These are phyloP conservation scores for Phainopepla nitens DNA, from an alignment of 2,113 vertebrate genomes.

Conservation along the genomic window DNA sequence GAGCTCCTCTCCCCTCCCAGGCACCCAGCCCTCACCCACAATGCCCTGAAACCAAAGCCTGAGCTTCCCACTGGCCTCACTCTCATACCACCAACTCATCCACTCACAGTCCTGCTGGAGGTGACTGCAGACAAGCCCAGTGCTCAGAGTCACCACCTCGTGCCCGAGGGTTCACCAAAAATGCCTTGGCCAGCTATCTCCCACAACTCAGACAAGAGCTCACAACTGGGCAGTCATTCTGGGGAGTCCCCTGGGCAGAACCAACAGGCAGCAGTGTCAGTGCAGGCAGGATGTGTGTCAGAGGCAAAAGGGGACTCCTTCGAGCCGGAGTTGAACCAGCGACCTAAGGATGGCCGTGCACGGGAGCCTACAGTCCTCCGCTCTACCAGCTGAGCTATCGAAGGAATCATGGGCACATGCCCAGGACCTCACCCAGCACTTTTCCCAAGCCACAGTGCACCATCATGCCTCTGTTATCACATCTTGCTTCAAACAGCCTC, in stretches of 20 bases:
- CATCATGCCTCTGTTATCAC: background rate
- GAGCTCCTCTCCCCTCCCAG: background rate
- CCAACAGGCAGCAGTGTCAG: background rate
- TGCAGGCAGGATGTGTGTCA: background rate
- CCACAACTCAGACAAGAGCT: rapidly evolving
- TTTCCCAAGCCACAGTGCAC: background rate
- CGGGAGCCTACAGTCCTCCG: conserved; percentile 77
- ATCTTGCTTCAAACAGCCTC: background rate
- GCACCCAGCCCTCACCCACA: background rate
- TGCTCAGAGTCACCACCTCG: background rate
- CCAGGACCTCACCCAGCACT: background rate
- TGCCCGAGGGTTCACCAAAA: background rate
- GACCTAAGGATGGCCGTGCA: conserved; percentile 77
- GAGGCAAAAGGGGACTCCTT: background rate
- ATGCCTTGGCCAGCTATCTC: rapidly evolving
- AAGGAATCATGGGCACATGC: rapidly evolving
- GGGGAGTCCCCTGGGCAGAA: background rate
- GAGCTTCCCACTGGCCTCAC: rapidly evolving
- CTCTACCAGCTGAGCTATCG: conserved; percentile 91
- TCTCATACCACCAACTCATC: rapidly evolving
- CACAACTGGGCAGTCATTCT: no score
- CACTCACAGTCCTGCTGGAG: background rate
- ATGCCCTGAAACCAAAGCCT: background rate
- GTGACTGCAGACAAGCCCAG: rapidly evolving
- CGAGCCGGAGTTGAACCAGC: conserved; percentile 80